phyloP scores from a whole-genome alignment of 2,113 vertebrate species.

The Cyanocitta stelleri region DNA sequence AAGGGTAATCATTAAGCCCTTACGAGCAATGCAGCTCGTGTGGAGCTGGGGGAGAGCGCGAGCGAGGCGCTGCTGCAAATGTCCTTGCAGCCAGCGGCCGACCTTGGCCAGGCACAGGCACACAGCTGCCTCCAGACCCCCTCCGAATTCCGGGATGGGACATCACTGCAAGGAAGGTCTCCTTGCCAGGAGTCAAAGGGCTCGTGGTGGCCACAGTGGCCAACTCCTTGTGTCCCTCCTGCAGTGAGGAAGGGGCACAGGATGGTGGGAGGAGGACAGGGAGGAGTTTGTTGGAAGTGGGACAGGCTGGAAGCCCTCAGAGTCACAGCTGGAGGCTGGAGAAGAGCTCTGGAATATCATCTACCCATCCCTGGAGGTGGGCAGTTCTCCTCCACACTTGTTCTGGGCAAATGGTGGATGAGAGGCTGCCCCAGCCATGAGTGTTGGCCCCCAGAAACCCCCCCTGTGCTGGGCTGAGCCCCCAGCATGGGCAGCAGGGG shows the following conservation, averaged over 20 bases:
- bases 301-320: accelerated
- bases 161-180: accelerated
- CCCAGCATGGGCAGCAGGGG: not conserved
- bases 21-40: not conserved
- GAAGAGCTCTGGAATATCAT: not conserved
- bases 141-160: accelerated
- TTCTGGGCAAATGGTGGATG: not conserved
- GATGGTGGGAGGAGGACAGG: not conserved
- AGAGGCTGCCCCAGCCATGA: not conserved
- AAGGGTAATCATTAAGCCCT: constrained; percentile 32
- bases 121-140: accelerated
- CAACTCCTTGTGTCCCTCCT: accelerated
- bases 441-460: not conserved
- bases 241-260: not conserved
- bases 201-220: accelerated
- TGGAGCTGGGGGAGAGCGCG: not conserved
- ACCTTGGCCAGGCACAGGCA: not conserved
- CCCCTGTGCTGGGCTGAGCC: not conserved
- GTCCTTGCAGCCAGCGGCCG: not conserved
- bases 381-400: accelerated
- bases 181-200: accelerated
- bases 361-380: not conserved
- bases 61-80: not conserved
- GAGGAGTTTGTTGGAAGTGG: not conserved
- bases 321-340: not conserved